Conservation (phyloP, 2,888 invertebrate genomes). For the Nomada ferruginata region DNA sequence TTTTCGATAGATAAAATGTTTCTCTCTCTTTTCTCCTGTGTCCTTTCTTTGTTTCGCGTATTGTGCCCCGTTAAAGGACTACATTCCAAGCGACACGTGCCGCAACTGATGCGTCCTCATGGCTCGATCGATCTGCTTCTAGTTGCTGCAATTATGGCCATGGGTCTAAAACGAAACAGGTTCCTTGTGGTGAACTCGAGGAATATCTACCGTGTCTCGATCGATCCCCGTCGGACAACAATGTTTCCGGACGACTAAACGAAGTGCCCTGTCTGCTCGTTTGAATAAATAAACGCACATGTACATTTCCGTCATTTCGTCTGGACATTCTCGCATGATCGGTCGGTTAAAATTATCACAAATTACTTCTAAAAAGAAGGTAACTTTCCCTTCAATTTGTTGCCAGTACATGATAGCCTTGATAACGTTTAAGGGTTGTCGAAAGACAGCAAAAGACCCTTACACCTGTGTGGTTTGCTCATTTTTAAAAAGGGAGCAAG, state of each 20-base stretch:
- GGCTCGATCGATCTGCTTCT: constrained; percentile 68
- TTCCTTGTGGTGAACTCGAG: neutral
- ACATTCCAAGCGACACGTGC: constrained; percentile 70
- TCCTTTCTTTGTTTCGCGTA: constrained; percentile 12
- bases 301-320: neutral
- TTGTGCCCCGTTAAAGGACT: constrained; percentile 43
- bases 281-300: constrained; percentile 34
- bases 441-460: neutral
- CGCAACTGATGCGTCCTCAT: constrained; percentile 75
- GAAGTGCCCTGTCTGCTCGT: constrained; percentile 1
- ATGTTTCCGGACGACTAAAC: constrained; percentile 35
- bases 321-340: neutral
- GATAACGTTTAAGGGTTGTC: neutral
- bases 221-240: constrained; percentile 44
- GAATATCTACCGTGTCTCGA: constrained; percentile 15
- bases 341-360: constrained; percentile 12
- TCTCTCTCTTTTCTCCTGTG: neutral
- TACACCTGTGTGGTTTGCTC: neutral
- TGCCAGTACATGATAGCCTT: constrained; percentile 31
- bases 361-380: neutral
- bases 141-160: constrained; percentile 77
- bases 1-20: constrained; percentile 13
- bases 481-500: neutral
- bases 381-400: constrained; percentile 36
- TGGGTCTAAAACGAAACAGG: constrained; percentile 79